A percentile compares a stretch with the other conserved stretches of the same genome.
These are phyloP conservation scores for Caranx melampygus DNA, from an alignment of 2,113 vertebrate genomes.

Conservation along the genomic window DNA sequence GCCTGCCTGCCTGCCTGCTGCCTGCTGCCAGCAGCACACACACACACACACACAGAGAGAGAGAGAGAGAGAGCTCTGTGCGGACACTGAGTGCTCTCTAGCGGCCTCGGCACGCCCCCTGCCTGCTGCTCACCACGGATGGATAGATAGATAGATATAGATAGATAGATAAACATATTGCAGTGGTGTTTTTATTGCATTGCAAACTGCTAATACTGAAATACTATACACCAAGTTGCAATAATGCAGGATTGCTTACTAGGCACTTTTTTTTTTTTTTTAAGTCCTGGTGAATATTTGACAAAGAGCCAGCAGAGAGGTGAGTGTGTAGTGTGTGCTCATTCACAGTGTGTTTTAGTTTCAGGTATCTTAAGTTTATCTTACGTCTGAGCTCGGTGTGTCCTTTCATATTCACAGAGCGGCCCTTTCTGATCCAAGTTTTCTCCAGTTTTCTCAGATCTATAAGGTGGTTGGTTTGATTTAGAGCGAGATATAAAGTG, in stretches of 20 bases:
- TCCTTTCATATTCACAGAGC: background rate
- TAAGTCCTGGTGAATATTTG: slow-evolving; percentile 1
- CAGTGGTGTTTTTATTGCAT: background rate
- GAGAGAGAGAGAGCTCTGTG: no score
- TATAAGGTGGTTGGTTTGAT: background rate
- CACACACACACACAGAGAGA: background rate
- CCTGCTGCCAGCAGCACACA: no score
- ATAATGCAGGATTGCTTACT: slow-evolving; percentile 36
- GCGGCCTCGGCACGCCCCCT: slow-evolving; percentile 68
- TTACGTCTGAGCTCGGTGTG: slow-evolving; percentile 7
- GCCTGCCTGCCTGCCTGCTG: no score
- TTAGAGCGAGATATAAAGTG: background rate
- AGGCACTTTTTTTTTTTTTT: slow-evolving; percentile 1
- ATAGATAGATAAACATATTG: background rate
- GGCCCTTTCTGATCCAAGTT: background rate
- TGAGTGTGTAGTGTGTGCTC: slow-evolving; percentile 35
- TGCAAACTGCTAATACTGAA: slow-evolving; percentile 4
- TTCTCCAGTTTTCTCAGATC: background rate
- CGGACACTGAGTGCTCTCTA: slow-evolving; percentile 21
- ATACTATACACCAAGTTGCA: background rate
- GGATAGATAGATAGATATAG: slow-evolving; percentile 3
- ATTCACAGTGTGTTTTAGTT: slow-evolving; percentile 23
- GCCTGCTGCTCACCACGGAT: slow-evolving; percentile 10
- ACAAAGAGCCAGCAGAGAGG: slow-evolving; percentile 7
- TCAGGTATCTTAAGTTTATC: slow-evolving; percentile 16